These are phyloP conservation scores for Ashinkailepas kermadecensis DNA, from an alignment of 2,888 invertebrate species.

Conservation along the genomic window DNA sequence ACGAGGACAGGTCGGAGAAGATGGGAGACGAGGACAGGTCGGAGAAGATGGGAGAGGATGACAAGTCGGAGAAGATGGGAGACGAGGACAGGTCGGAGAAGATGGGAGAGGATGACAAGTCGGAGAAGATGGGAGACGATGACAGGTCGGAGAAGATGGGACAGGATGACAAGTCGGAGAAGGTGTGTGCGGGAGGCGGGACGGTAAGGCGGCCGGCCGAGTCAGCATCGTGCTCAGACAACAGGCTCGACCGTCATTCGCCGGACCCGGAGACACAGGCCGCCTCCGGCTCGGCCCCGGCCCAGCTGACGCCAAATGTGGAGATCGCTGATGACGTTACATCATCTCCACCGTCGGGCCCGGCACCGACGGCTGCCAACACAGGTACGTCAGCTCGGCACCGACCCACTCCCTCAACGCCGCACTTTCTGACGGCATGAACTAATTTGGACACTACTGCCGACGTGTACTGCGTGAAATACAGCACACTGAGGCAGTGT, in stretches of 20 bases:
- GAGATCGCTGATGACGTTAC: neutral
- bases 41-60: constrained; percentile 25
- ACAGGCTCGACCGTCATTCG: too few relatives aligned
- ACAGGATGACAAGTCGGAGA: neutral
- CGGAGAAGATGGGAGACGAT: constrained; percentile 11
- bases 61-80: constrained; percentile 39
- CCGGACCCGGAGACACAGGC: constrained; percentile 4
- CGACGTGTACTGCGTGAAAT: too few relatives aligned
- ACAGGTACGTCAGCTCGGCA: too few relatives aligned
- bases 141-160: constrained; percentile 18
- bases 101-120: constrained; percentile 32
- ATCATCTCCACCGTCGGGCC: neutral
- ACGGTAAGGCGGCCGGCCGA: neutral
- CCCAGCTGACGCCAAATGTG: neutral
- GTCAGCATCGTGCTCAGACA: neutral
- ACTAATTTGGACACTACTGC: too few relatives aligned
- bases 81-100: constrained; percentile 37
- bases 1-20: too few relatives aligned
- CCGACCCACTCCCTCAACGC: too few relatives aligned
- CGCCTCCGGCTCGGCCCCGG: neutral
- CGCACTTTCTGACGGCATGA: too few relatives aligned
- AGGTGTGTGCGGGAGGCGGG: neutral
- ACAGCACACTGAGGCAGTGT: too few relatives aligned
- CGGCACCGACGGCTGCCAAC: too few relatives aligned
- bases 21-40: neutral